Conservation (phyloP, 2,113 vertebrate species). For the Smithornis capensis region DNA sequence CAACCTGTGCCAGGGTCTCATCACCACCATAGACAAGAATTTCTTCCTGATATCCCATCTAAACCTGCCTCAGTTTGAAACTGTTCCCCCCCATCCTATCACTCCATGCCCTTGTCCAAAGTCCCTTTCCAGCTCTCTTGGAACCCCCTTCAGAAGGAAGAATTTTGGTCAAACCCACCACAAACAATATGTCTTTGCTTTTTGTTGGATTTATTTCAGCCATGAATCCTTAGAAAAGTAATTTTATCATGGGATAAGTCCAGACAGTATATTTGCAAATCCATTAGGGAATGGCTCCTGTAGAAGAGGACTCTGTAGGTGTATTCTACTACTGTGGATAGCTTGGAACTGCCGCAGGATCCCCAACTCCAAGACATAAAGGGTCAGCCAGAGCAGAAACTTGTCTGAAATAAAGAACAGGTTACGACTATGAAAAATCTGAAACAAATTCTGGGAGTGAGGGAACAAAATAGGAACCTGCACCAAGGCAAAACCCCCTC, state of each 20-base stretch:
- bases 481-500: neutral
- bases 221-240: neutral
- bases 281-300: neutral
- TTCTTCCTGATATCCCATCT: neutral
- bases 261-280: neutral
- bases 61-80: neutral
- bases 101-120: neutral
- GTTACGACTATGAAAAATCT: neutral
- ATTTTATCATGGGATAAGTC: neutral
- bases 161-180: neutral
- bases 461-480: neutral
- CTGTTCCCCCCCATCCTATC: neutral
- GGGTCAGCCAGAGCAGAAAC: neutral
- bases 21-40: neutral
- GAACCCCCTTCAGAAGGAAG: neutral
- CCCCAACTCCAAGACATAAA: neutral
- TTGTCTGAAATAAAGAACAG: neutral
- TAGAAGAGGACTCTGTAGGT: neutral
- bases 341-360: neutral
- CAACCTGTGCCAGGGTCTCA: neutral
- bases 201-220: neutral
- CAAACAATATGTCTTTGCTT: neutral
- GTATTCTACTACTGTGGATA: accelerated
- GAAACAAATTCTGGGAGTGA: neutral
- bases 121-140: neutral